Conservation (phyloP, 2,113 vertebrate genomes). For the Brachyistius frenatus region DNA sequence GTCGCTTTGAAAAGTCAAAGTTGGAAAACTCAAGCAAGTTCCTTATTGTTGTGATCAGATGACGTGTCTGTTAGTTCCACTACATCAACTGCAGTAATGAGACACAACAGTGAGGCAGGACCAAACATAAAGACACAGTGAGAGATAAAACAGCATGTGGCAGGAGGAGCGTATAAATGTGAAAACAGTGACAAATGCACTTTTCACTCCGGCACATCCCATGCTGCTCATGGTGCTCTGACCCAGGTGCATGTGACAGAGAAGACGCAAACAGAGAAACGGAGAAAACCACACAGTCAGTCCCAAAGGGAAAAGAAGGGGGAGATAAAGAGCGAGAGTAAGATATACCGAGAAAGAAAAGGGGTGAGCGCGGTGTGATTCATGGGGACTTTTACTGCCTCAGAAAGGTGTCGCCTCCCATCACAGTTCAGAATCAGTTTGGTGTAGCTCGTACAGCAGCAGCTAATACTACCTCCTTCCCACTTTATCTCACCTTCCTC, state of each 20-base stretch:
- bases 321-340: slow-evolving; percentile 34
- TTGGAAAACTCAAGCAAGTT: background rate
- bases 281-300: slow-evolving; percentile 26
- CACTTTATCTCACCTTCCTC: slow-evolving; percentile 29
- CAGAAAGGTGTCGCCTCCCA: slow-evolving; percentile 78
- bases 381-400: slow-evolving; percentile 74
- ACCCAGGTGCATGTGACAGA: slow-evolving; percentile 58
- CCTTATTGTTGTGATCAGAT: slow-evolving; percentile 6
- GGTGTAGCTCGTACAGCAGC: slow-evolving; percentile 46
- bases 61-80: background rate
- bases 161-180: slow-evolving; percentile 48
- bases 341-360: slow-evolving; percentile 39
- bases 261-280: slow-evolving; percentile 38
- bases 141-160: slow-evolving; percentile 51
- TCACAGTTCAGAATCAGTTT: slow-evolving; percentile 65
- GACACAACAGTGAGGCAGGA: slow-evolving; percentile 17
- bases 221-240: slow-evolving; percentile 20
- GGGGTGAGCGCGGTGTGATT: slow-evolving; percentile 66
- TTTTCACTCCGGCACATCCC: slow-evolving; percentile 29
- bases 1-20: background rate
- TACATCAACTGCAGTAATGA: slow-evolving; percentile 6
- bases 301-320: slow-evolving; percentile 44
- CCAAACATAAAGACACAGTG: slow-evolving; percentile 8
- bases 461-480: slow-evolving; percentile 50
- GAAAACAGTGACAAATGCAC: slow-evolving; percentile 66